Conservation (phyloP, 1,140 invertebrate genomes). For the Cydia amplana region DNA sequence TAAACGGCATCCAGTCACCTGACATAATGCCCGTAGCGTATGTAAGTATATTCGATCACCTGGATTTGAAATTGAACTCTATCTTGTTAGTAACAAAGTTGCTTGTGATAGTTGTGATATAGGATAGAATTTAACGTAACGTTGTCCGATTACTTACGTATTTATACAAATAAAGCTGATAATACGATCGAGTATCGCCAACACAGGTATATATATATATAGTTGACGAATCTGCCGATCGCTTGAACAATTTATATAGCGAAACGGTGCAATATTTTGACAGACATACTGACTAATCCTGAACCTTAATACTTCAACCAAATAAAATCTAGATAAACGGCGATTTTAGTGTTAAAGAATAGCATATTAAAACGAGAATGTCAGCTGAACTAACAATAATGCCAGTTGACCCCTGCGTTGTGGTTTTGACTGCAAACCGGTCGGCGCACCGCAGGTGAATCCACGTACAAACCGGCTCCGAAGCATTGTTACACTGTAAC, state of each 20-base stretch:
- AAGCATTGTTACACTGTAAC: slow-evolving; percentile 8
- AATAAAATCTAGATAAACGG: neutral
- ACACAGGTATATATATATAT: no score
- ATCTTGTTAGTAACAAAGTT: neutral
- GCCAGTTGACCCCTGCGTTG: slow-evolving; percentile 1
- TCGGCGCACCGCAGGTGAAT: slow-evolving; percentile 25
- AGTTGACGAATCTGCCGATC: no score
- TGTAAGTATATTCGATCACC: neutral
- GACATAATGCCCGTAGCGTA: neutral
- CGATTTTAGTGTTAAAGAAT: neutral
- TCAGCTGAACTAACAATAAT: neutral
- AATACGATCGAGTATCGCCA: no score
- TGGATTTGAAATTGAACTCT: neutral
- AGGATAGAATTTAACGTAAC: neutral
- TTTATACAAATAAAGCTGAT: neutral
- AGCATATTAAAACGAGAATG: neutral
- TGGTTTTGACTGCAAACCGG: slow-evolving; percentile 22
- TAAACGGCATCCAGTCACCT: slow-evolving; percentile 10
- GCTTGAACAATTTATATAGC: no score
- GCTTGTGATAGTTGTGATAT: neutral
- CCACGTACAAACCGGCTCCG: slow-evolving; percentile 10
- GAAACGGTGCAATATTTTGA: no score
- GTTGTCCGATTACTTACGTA: neutral
- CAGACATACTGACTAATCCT: neutral
- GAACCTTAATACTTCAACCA: neutral